Evolutionary conservation across 1,140 invertebrate genomes (phyloP), one percentile per base, ranked within the genome.

Genomic region (Meteorus sp.): DNA sequence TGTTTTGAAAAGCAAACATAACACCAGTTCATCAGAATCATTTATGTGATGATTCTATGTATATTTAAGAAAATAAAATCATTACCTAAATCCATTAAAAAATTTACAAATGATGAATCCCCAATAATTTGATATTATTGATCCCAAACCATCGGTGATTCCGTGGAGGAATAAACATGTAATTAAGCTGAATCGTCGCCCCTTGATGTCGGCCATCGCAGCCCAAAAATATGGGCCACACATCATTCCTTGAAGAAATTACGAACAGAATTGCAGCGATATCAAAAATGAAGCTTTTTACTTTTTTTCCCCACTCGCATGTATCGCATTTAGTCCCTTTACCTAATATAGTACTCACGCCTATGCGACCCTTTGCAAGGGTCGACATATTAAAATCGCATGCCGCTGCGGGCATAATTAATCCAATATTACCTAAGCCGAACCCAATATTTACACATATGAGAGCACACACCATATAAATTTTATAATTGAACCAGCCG

Each of bases 141-240:
- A 82, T 0, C 82, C 82, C 1, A 73, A 57, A 1, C 82, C 60
- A 20, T 81, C 81, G 6, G 77, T 79, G 0, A 82, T 15, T 6
- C 79, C 82, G 63, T 85, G 84, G 22, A 82, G 67, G 6, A 80
- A 67, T 6, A 85, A 67, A 0, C 83, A 79, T 1, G 75, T 71
- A 19, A 84, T 67, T 17, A 86, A 67, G 3, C 83, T 71, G 0
- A 74, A 57, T 37, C 78, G 71, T 11, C 85, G 76, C 0, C 85
- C 85, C 11, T 74, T 70, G 3, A 77, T 74, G 65, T 86, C 85
- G 0, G 84, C 84, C 27, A 85, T 65, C 4, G 75, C 82, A 0
- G 84, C 85, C 85, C 85, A 86, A 20, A 85, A 72, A 62, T 83
- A 83, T 0, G 84, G 83, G 3, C 85, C 84, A 7, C 83, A 66